Evolutionary conservation across 2,797 vertebrate species (phyloP).

Genomic region (Phyllotis vaccarum): DNA sequence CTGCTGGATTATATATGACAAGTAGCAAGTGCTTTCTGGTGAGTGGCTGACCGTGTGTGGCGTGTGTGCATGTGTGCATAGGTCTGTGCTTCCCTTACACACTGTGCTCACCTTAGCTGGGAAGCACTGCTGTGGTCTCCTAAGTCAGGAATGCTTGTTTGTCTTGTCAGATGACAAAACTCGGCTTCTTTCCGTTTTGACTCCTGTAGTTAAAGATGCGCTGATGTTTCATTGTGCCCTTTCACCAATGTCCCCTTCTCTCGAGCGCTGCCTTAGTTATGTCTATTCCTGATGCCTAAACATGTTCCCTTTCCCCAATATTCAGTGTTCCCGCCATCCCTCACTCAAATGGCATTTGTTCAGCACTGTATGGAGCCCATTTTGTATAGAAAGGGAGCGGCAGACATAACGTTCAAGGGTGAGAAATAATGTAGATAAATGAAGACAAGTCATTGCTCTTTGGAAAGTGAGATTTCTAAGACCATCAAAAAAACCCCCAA

Average conservation of each 20-base stretch:
- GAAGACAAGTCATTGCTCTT: not conserved
- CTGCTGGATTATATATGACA: not conserved
- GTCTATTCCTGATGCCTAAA: not conserved
- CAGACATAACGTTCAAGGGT: not conserved
- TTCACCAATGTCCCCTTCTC: not conserved
- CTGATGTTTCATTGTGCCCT: fast-evolving
- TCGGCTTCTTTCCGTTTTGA: not conserved
- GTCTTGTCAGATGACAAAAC: not conserved
- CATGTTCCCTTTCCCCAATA: not conserved
- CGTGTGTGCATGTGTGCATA: too few relatives aligned
- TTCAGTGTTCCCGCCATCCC: not conserved
- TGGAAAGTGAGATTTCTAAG: not conserved
- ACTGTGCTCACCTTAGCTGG: not conserved
- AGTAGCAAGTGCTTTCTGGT: not conserved
- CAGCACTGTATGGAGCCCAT: not conserved
- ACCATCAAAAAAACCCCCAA: not conserved
- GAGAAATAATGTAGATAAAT: not conserved
- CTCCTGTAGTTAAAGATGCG: not conserved
- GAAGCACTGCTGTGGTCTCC: not conserved
- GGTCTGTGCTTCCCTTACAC: not conserved
- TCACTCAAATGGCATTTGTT: not conserved
- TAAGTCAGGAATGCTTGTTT: not conserved
- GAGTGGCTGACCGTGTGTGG: not conserved
- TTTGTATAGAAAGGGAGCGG: not conserved
- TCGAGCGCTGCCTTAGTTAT: not conserved